Evolutionary conservation across 2,888 invertebrate genomes (phyloP), one percentile per base, ranked within the genome.

Genomic region (Zygaena filipendulae): DNA sequence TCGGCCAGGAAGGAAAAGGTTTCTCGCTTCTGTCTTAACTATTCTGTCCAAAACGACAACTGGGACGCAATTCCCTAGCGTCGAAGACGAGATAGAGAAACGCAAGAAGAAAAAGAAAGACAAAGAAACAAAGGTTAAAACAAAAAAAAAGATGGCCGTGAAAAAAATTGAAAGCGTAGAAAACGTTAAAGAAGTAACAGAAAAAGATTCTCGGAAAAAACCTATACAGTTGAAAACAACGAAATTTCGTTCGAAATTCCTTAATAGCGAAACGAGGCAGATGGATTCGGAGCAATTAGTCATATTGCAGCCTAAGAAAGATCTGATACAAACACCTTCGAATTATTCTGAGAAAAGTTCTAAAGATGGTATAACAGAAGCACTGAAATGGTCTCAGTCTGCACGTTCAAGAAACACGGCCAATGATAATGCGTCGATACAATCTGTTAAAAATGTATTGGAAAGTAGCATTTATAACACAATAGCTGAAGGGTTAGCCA

Each of bases 1-100:
- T 0, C 42, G 48, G 2, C 48, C 55, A 0, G 51, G 42, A 0
- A 50, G 43, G 16, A 62, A 61, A 16, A 38, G 38, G 1, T 66
- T 70, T 30, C 25, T 68, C 2, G 32, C 51, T 0, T 63, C 67
- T 0, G 59, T 63, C 0, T 42, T 64, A 0, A 52, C 36, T 0
- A 59, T 66, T 3, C 40, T 70, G 0, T 59, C 67, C 0, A 59
- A 67, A 40, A 48, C 55, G 0, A 57, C 67, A 1, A 45, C 57
- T 0, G 58, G 48, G 0, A 68, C 66, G 0, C 62, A 68, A 28
- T 52, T 38, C 14, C 61, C 62, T 0, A 64, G 55, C 3, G 11
- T n/a, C 2, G 23, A 39, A 1, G 31, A 37, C 3, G 9, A n/a
- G n/a, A n/a, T n/a, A n/a, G 7, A 4, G 16, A 16, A 16, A 16